Conservation (phyloP, 2,888 invertebrate genomes). For the Stenurella melanura region DNA sequence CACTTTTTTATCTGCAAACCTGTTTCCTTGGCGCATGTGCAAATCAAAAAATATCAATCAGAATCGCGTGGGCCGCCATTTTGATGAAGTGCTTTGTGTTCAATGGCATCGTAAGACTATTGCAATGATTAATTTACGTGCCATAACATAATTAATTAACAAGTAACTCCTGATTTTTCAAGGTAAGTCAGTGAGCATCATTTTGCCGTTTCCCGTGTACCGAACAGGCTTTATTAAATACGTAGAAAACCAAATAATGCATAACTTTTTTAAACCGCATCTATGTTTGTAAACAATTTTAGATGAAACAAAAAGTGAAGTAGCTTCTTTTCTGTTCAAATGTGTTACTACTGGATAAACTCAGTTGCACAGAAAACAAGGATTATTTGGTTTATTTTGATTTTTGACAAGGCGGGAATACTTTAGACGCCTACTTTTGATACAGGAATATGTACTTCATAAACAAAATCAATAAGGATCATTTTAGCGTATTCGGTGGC, state of each 20-base stretch:
- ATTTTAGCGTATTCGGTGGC: conserved; percentile 50
- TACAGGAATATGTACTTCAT: conserved; percentile 60
- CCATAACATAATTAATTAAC: conserved; percentile 43
- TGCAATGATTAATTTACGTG: conserved; percentile 49
- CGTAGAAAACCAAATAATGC: conserved; percentile 24
- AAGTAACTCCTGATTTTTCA: conserved; percentile 43
- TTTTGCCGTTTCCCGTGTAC: conserved; percentile 26
- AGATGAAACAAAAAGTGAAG: conserved; percentile 39
- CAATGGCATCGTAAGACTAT: conserved; percentile 58
- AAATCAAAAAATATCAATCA: conserved; percentile 63
- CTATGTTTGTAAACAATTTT: conserved; percentile 60
- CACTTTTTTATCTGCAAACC: conserved; percentile 47
- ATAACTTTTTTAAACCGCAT: conserved; percentile 55
- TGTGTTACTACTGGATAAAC: background rate
- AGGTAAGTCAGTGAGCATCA: conserved; percentile 52
- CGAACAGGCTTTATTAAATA: conserved; percentile 18
- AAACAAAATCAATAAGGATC: conserved; percentile 61
- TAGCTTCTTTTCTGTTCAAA: conserved; percentile 8
- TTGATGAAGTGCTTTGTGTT: conserved; percentile 69
- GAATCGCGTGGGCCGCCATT: conserved; percentile 73
- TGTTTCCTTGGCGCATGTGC: conserved; percentile 59
- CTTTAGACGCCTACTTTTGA: conserved; percentile 65
- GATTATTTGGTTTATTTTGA: conserved; percentile 55
- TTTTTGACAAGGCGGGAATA: conserved; percentile 69
- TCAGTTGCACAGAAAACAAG: background rate